Conservation (phyloP, 1,140 invertebrate species). For the Subanguina moxae region DNA sequence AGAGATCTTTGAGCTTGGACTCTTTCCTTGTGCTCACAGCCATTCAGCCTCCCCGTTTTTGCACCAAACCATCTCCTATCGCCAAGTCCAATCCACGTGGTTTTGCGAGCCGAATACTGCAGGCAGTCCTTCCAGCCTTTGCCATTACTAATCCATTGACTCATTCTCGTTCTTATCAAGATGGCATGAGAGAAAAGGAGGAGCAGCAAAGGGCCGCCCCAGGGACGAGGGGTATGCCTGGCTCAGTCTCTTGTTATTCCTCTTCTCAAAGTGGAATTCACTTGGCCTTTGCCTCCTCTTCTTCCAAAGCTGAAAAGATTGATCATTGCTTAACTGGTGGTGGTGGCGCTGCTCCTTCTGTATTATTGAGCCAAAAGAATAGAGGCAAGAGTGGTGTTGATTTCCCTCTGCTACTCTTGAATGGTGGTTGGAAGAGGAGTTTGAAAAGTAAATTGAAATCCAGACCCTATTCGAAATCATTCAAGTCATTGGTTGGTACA, state of each 20-base stretch:
- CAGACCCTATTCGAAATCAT: too few relatives aligned
- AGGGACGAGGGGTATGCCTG: background rate
- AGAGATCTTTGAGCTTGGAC: background rate
- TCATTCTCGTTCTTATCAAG: slow-evolving; percentile 1
- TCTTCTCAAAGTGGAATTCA: too few relatives aligned
- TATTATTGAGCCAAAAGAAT: background rate
- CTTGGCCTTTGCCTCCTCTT: too few relatives aligned
- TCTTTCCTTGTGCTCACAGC: background rate
- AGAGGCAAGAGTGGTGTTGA: slow-evolving; percentile 4
- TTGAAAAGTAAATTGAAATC: background rate
- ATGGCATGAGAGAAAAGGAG: background rate
- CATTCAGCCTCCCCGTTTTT: background rate
- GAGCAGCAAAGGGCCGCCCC: background rate
- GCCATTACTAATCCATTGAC: background rate
- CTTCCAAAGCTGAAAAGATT: too few relatives aligned
- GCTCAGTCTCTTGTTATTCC: background rate
- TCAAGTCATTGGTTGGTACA: too few relatives aligned
- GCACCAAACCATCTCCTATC: too few relatives aligned
- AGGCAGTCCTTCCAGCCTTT: background rate
- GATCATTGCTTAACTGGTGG: too few relatives aligned
- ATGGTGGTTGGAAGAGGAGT: background rate
- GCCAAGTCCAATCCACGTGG: background rate
- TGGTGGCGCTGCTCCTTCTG: too few relatives aligned
- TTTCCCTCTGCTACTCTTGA: background rate
- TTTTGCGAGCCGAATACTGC: background rate